Base-by-base conservation (phyloP, 2,113 vertebrate species). In the Ammospiza nelsoni region DNA sequence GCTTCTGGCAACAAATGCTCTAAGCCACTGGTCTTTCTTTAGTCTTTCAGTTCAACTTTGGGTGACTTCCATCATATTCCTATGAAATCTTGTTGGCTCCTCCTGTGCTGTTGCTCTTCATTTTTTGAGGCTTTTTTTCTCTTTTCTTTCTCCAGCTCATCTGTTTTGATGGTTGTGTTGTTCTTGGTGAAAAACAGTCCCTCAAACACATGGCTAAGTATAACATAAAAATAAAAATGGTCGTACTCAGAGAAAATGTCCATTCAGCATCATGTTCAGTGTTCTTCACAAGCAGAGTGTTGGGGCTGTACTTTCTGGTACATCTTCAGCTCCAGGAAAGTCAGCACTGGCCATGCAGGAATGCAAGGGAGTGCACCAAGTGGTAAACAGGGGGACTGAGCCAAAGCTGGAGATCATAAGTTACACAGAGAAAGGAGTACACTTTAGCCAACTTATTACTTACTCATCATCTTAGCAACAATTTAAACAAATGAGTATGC, bases 181-280 rank as follows among this genome's bases (percentile, higher is more conserved):
- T 41, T 68, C 37, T 74, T 12, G 41, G 37, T 31, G 54, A 69
- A 79, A 95, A 92, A 79, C 2, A 65, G 3, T 65, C 59, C 59
- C 55, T 73, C 74, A 79, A 81, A 49, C 0, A 0, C 16, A 9
- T 7, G 17, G 7, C 11, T 37, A 69, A 68, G 54, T 33, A n/a
- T 31, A 82, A 57, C 7, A 65, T 25, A 59, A 71, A 87, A 81
- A 29, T 37, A 16, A 74, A 35, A 83, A 55, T 8, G 12, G 46
- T 58, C 31, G 23, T 9, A 57, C 7, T 58, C 4, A 2, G 3
- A 77, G 55, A 25, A 54, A 68, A 48, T 3, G 48, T 33, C 48
- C 17, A 7, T 41, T 51, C 33, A 67, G 67, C 46, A 35, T 9
- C 0, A 0, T 27, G 27, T 63, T 63, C 0, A 2, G 49, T 41